These are phyloP conservation scores for Arenaria interpres DNA, from an alignment of 2,113 vertebrate species.

Conservation along the genomic window DNA sequence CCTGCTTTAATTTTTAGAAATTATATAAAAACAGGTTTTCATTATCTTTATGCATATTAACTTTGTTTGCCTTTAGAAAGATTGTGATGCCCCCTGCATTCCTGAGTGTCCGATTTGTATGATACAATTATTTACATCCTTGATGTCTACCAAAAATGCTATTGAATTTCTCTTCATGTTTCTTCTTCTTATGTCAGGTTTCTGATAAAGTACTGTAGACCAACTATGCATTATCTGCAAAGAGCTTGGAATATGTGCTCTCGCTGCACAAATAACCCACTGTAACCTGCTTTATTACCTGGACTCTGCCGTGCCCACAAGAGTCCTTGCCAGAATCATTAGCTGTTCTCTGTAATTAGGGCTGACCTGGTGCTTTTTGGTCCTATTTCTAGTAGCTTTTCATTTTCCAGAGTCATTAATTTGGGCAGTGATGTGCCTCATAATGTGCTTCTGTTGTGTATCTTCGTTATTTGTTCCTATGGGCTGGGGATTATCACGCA, in stretches of 20 bases:
- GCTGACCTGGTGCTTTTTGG: constrained; percentile 7
- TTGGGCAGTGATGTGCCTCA: background rate
- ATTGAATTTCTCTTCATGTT: background rate
- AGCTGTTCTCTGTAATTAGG: constrained; percentile 23
- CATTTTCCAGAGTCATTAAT: background rate
- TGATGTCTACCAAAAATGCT: background rate
- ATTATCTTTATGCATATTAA: background rate
- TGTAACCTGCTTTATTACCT: background rate
- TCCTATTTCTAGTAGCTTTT: constrained; percentile 11
- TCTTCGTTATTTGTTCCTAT: background rate
- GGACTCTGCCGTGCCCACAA: background rate
- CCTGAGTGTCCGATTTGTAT: background rate
- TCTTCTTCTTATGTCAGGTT: background rate
- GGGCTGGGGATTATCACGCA: background rate
- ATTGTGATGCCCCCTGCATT: background rate
- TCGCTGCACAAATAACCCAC: background rate
- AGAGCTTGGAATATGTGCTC: background rate
- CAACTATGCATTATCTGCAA: background rate
- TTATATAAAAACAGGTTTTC: background rate
- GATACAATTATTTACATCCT: background rate
- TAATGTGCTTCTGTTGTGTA: background rate
- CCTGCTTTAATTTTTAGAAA: background rate
- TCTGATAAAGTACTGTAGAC: background rate
- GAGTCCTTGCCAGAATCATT: background rate
- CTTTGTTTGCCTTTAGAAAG: background rate